phyloP scores from a whole-genome alignment of 1,140 invertebrate genomes.

The Nomia melanderi region DNA sequence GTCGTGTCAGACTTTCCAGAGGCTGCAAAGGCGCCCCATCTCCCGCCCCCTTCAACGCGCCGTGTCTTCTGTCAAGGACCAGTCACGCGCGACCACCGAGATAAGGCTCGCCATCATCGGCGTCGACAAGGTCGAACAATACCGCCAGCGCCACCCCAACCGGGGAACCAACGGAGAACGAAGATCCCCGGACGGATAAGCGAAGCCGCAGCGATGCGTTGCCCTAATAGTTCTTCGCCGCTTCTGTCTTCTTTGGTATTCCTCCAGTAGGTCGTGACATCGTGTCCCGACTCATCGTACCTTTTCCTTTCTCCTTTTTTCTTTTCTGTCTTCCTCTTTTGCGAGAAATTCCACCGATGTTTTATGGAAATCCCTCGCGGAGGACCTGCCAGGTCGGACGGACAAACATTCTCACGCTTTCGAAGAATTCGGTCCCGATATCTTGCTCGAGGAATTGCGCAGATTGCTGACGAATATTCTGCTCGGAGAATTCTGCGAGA shows the following conservation, averaged over 20 bases:
- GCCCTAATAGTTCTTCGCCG: slow-evolving; percentile 57
- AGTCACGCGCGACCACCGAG: slow-evolving; percentile 68
- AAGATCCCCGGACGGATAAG: slow-evolving; percentile 58
- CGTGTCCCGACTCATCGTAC: background rate
- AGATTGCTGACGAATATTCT: background rate
- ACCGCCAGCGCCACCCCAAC: slow-evolving; percentile 30
- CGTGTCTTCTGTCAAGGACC: slow-evolving; percentile 50
- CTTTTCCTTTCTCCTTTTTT: background rate
- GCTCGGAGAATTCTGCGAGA: background rate
- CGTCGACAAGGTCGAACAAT: slow-evolving; percentile 66
- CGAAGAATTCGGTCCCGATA: background rate
- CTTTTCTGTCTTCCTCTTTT: background rate
- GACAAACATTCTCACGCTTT: too few relatives aligned
- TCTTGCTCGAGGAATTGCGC: background rate
- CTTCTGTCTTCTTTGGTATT: slow-evolving; percentile 15
- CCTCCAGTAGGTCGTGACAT: background rate
- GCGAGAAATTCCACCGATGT: background rate
- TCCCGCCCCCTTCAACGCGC: slow-evolving; percentile 16
- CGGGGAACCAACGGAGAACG: slow-evolving; percentile 12
- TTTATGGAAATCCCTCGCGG: too few relatives aligned
- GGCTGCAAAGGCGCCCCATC: slow-evolving; percentile 27
- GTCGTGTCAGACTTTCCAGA: slow-evolving; percentile 43
- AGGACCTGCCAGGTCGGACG: too few relatives aligned
- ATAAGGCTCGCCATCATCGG: slow-evolving; percentile 63
- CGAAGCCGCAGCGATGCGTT: slow-evolving; percentile 54